Percentiles rank a stretch among this genome's conserved stretches.
Conservation (phyloP, 2,888 invertebrate species). For the Perizoma flavofasciatum region DNA sequence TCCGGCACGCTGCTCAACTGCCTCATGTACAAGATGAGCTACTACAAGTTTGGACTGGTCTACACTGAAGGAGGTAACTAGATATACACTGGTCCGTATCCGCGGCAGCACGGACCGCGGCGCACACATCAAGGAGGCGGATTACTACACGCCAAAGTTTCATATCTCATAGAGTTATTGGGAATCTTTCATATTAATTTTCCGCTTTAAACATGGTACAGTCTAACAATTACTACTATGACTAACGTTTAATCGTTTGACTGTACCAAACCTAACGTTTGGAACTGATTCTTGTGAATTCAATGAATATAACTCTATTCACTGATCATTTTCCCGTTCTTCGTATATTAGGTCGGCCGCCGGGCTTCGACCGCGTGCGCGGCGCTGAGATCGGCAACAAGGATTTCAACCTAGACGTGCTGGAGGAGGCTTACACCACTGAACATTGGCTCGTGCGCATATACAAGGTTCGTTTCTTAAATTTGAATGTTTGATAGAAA, state of each 20-base stretch:
- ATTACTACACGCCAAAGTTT: constrained; percentile 93
- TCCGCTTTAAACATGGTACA: no score
- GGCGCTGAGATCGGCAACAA: constrained; percentile 99
- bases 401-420: constrained; percentile 97
- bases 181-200: no score
- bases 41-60: constrained; percentile 98
- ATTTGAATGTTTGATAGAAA: background rate
- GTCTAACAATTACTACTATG: no score
- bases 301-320: no score
- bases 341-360: constrained; percentile 88
- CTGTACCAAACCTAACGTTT: no score
- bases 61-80: constrained; percentile 94
- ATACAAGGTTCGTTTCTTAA: constrained; percentile 86
- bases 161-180: no score
- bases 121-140: constrained; percentile 97
- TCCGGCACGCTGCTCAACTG: constrained; percentile 96
- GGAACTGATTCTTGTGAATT: no score
- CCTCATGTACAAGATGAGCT: constrained; percentile 99
- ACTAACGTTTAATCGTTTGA: no score
- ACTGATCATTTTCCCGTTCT: no score
- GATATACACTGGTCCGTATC: constrained; percentile 78
- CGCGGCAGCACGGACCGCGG: constrained; percentile 98
- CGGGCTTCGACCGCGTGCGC: constrained; percentile 98
- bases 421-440: constrained; percentile 99
- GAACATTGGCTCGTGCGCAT: constrained; percentile 99